These are phyloP conservation scores for Bucorvus abyssinicus DNA, from an alignment of 2,797 vertebrate species.

Conservation along the genomic window DNA sequence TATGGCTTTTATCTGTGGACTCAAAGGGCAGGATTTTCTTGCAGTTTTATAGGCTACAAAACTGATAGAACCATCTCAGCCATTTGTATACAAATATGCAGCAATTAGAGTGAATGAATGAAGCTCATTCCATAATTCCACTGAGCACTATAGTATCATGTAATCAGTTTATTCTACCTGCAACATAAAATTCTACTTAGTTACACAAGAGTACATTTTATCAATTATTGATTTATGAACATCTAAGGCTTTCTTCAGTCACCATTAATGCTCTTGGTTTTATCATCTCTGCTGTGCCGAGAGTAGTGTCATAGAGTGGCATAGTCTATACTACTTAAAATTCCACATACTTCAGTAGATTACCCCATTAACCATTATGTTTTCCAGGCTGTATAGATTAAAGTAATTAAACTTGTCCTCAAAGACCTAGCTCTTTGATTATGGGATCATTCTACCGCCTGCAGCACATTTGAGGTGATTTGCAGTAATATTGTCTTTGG, in stretches of 20 bases:
- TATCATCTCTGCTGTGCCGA: conserved; percentile 61
- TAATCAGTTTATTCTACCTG: conserved; percentile 68
- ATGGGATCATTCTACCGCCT: conserved; percentile 67
- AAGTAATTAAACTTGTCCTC: conserved; percentile 73
- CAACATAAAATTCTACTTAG: conserved; percentile 68
- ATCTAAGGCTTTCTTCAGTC: conserved; percentile 57
- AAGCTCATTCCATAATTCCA: conserved; percentile 54
- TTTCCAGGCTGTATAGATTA: conserved; percentile 72
- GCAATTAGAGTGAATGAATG: conserved; percentile 62
- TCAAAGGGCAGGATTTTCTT: conserved; percentile 17
- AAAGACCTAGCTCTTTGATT: conserved; percentile 67
- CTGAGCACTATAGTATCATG: conserved; percentile 36
- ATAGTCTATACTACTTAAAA: conserved; percentile 69
- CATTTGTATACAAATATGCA: conserved; percentile 63
- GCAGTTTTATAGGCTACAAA: conserved; percentile 38
- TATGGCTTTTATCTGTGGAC: conserved; percentile 20
- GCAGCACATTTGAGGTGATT: conserved; percentile 71
- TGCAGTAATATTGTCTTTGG: conserved; percentile 69
- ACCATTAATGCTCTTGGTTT: conserved; percentile 65
- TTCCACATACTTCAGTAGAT: conserved; percentile 66
- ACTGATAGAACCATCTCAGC: not conserved
- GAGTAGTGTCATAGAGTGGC: conserved; percentile 46
- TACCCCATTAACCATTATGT: conserved; percentile 74
- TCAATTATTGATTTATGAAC: conserved; percentile 75
- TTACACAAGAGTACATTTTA: conserved; percentile 65